These are phyloP conservation scores for Drosophila colorata DNA, from an alignment of 2,888 invertebrate species.

Conservation along the genomic window DNA sequence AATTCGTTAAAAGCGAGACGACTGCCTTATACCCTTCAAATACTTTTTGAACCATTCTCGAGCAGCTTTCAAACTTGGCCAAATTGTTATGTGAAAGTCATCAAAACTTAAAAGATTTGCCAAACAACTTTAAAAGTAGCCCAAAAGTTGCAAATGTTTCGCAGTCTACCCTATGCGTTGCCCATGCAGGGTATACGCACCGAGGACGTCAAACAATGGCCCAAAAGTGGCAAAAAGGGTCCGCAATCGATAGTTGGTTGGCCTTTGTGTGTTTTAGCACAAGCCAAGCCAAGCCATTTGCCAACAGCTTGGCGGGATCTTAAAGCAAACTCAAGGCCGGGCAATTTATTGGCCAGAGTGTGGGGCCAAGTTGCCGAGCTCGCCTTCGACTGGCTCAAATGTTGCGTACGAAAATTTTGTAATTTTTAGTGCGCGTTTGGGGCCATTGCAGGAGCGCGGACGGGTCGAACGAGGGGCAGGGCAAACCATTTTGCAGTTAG, in stretches of 20 bases:
- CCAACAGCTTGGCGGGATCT: slow-evolving; percentile 61
- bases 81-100: not conserved
- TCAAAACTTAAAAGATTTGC: not conserved
- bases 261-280: slow-evolving; percentile 32
- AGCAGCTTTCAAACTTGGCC: not conserved
- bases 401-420: slow-evolving; percentile 66
- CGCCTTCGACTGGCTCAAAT: slow-evolving; percentile 48
- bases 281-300: slow-evolving; percentile 28
- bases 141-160: not conserved
- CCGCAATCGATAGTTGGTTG: slow-evolving; percentile 58
- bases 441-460: slow-evolving; percentile 24
- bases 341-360: slow-evolving; percentile 62
- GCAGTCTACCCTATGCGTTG: not conserved
- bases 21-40: slow-evolving; percentile 12
- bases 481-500: slow-evolving; percentile 75
- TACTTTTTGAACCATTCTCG: not conserved
- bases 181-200: slow-evolving; percentile 35
- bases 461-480: slow-evolving; percentile 6
- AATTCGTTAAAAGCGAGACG: not conserved
- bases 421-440: slow-evolving; percentile 67
- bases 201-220: slow-evolving; percentile 44
- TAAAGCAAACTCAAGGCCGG: slow-evolving; percentile 60
- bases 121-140: not conserved
- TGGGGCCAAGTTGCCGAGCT: slow-evolving; percentile 47
- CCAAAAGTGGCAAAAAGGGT: slow-evolving; percentile 53